These are phyloP conservation scores for Thyatira batis DNA, from an alignment of 2,888 invertebrate genomes.

Conservation along the genomic window DNA sequence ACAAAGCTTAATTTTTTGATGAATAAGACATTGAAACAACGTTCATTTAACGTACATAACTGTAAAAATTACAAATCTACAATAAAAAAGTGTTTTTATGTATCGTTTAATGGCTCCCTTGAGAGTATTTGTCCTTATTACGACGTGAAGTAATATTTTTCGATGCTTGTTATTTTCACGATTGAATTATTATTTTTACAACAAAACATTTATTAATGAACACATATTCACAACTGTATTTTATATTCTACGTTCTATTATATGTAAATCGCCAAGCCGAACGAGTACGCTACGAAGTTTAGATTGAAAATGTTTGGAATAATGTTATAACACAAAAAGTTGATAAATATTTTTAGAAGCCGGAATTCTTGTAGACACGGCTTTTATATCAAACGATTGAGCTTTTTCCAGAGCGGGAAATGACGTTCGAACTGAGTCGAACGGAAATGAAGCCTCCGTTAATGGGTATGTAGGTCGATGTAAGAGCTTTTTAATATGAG, in stretches of 20 bases:
- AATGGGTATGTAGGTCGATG: conserved; percentile 13
- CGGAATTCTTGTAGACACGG: conserved; percentile 16
- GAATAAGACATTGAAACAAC: too few relatives aligned
- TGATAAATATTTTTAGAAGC: conserved; percentile 12
- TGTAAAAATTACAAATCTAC: too few relatives aligned
- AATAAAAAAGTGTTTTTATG: not conserved
- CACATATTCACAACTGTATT: not conserved
- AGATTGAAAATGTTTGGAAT: not conserved
- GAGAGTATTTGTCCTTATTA: not conserved
- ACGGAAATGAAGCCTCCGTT: conserved; percentile 27
- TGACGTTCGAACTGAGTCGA: conserved; percentile 15
- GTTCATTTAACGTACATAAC: too few relatives aligned
- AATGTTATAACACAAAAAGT: not conserved
- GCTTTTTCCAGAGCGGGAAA: conserved; percentile 20
- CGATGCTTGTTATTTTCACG: not conserved
- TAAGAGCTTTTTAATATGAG: conserved; percentile 1
- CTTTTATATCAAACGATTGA: conserved; percentile 20
- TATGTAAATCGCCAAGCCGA: not conserved
- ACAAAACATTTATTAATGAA: not conserved
- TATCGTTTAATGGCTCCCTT: not conserved
- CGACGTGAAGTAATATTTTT: not conserved
- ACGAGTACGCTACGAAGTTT: not conserved
- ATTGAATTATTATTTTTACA: not conserved
- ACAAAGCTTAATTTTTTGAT: too few relatives aligned
- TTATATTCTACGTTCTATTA: not conserved